A percentile compares a stretch with the other conserved stretches of the same genome.
Evolutionary conservation across 2,888 invertebrate species (phyloP).

Genomic region (Eupithecia insigniata): DNA sequence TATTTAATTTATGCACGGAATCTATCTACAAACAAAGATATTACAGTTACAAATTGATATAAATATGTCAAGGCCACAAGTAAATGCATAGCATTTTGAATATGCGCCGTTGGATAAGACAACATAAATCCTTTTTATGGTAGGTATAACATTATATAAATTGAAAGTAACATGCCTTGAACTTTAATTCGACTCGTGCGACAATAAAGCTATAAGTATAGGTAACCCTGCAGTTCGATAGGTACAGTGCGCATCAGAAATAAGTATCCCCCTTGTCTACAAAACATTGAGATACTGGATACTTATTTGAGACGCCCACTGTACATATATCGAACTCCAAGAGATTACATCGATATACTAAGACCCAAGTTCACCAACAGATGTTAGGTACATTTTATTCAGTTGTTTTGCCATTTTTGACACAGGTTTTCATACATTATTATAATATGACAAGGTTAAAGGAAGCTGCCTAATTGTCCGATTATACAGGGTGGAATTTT

Average conservation of each 20-base stretch:
- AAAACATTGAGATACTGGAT: too few relatives aligned
- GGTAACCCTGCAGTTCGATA: too few relatives aligned
- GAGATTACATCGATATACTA: not conserved
- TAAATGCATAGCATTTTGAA: slow-evolving; percentile 16
- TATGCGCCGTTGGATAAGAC: slow-evolving; percentile 10
- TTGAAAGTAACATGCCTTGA: slow-evolving; percentile 62
- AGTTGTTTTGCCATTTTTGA: too few relatives aligned
- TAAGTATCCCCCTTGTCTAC: too few relatives aligned
- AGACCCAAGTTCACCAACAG: too few relatives aligned
- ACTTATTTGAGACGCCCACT: too few relatives aligned
- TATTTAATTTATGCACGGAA: not conserved
- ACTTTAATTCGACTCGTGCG: slow-evolving; percentile 52
- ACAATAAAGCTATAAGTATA: slow-evolving; percentile 14
- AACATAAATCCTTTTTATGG: slow-evolving; percentile 29
- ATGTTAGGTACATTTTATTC: too few relatives aligned
- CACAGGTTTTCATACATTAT: too few relatives aligned
- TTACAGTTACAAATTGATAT: not conserved
- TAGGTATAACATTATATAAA: slow-evolving; percentile 42
- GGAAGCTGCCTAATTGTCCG: too few relatives aligned
- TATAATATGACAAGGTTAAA: too few relatives aligned
- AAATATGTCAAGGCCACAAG: slow-evolving; percentile 9
- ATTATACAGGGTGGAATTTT: too few relatives aligned
- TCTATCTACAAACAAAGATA: not conserved
- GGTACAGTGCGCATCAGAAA: too few relatives aligned
- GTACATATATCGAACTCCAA: not conserved